Percentiles rank a stretch among this genome's conserved stretches.
Conservation (phyloP, 2,113 vertebrate species). For the Corythoichthys haematopterus region DNA sequence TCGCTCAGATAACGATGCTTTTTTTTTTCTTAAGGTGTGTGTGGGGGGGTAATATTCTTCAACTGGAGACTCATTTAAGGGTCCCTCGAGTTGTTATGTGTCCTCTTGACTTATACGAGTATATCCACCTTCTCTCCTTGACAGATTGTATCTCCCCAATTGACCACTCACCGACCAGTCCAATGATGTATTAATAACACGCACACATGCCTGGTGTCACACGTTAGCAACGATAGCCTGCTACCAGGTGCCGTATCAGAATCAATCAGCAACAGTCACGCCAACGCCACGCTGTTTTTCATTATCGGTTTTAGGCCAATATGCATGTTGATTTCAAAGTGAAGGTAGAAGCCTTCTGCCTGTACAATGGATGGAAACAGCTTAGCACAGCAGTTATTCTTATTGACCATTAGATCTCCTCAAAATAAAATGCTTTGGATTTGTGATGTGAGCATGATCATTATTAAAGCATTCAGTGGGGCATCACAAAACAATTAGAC, state of each 20-base stretch:
- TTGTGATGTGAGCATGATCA: too few species aligned
- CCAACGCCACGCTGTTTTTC: neutral
- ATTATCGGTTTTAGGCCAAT: too few species aligned
- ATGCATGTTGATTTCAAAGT: too few species aligned
- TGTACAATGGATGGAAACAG: too few species aligned
- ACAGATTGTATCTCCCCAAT: neutral
- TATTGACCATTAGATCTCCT: too few species aligned
- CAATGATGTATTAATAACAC: neutral
- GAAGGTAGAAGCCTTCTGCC: too few species aligned
- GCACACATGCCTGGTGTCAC: neutral
- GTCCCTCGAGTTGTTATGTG: neutral
- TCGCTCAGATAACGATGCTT: conserved; percentile 3
- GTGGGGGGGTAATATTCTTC: neutral
- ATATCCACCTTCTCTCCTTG: neutral
- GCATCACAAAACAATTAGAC: too few species aligned
- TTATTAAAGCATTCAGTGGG: too few species aligned
- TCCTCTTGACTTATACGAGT: neutral
- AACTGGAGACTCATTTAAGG: neutral
- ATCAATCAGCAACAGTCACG: neutral
- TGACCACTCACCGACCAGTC: neutral
- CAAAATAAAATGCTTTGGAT: too few species aligned
- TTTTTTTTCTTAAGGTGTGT: neutral
- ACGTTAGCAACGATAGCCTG: neutral
- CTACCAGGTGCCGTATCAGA: conserved; percentile 33
- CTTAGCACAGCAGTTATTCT: too few species aligned